Conservation (phyloP, 1,140 invertebrate genomes). For the Drosophila nasuta region DNA sequence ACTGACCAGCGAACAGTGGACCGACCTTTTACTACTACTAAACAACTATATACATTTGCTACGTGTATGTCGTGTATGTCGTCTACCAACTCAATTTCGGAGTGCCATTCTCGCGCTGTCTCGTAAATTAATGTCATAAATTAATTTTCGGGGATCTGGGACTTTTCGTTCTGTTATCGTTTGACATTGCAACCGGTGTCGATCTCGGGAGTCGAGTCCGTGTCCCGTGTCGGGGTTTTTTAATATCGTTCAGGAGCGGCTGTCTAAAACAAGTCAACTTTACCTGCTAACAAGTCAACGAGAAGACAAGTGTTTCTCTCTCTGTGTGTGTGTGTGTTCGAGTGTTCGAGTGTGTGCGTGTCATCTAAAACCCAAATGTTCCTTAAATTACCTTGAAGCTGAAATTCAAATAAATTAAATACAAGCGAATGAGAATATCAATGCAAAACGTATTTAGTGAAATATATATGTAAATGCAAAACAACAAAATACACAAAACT, state of each 20-base stretch:
- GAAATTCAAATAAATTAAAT: constrained; percentile 40
- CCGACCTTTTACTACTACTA: constrained; percentile 27
- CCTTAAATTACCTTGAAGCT: constrained; percentile 78
- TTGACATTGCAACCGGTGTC: constrained; percentile 22
- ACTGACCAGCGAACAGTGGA: constrained; percentile 30
- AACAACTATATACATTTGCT: constrained; percentile 5
- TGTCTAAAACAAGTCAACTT: constrained; percentile 25
- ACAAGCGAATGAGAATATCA: neutral
- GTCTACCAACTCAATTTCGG: constrained; percentile 69
- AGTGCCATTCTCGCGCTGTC: constrained; percentile 73
- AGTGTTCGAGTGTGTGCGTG: constrained; percentile 29
- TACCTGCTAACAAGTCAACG: constrained; percentile 55
- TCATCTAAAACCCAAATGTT: constrained; percentile 74
- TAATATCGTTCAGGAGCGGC: constrained; percentile 21
- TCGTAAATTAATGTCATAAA: constrained; percentile 84
- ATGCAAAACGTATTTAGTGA: constrained; percentile 49
- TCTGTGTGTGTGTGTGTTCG: constrained; percentile 9
- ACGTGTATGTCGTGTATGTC: neutral
- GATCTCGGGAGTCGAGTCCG: constrained; percentile 15
- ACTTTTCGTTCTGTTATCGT: constrained; percentile 30
- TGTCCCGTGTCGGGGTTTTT: constrained; percentile 29
- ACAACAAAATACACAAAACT: constrained; percentile 15
- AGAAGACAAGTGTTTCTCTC: constrained; percentile 40
- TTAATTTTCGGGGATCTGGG: constrained; percentile 64
- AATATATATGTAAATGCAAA: constrained; percentile 34